phyloP scores from a whole-genome alignment of 2,797 vertebrate genomes.

The Lagothrix lagotricha region DNA sequence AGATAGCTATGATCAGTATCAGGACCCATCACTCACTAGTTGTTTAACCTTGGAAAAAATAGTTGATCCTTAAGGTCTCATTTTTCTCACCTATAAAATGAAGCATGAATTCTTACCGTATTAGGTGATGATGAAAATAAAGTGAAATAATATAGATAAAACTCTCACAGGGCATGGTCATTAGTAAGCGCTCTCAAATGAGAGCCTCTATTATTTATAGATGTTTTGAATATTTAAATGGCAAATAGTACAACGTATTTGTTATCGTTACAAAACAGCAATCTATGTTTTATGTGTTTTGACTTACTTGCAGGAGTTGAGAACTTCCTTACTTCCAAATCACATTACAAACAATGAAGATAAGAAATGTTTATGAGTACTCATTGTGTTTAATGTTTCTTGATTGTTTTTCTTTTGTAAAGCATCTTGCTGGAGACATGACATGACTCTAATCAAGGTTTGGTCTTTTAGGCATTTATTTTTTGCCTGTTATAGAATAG shows the following conservation, averaged over 20 bases:
- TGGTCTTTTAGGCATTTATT: constrained; percentile 2
- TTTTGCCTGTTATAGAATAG: constrained; percentile 31
- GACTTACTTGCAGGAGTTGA: not conserved
- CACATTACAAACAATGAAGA: not conserved
- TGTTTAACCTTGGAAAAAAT: not conserved
- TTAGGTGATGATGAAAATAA: not conserved
- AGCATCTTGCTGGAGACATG: not conserved
- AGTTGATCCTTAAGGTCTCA: not conserved
- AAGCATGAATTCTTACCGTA: not conserved
- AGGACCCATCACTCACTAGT: not conserved
- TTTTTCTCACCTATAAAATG: not conserved
- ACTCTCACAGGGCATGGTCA: not conserved
- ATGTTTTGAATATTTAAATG: not conserved
- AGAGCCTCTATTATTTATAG: not conserved
- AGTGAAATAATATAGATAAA: not conserved
- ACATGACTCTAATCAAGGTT: constrained; percentile 33
- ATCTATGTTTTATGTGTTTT: not conserved
- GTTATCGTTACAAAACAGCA: not conserved
- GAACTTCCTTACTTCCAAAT: not conserved
- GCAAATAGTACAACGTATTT: not conserved
- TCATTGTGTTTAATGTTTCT: not conserved
- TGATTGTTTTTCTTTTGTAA: constrained; percentile 32
- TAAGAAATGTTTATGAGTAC: not conserved
- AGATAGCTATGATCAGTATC: not conserved
- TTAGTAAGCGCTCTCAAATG: not conserved